A percentile compares a stretch with the other conserved stretches of the same genome.
Conservation (phyloP, 2,888 invertebrate genomes). For the Dryococelus australis region DNA sequence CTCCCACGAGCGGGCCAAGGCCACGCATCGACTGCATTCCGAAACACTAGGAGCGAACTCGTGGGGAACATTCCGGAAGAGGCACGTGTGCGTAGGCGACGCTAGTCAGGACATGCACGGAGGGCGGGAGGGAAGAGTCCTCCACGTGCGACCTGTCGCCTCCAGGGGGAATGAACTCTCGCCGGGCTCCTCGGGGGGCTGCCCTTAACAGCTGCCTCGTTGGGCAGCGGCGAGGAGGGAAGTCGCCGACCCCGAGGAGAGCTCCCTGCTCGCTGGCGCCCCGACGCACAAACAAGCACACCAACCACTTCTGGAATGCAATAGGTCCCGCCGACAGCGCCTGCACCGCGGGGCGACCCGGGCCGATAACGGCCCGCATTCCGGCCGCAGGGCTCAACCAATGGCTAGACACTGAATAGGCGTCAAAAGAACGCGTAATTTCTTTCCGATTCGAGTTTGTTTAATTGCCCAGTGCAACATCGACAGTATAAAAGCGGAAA, state of each 20-base stretch:
- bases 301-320: not conserved
- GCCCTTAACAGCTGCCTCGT: conserved; percentile 16
- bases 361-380: not conserved
- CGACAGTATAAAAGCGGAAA: too few species aligned
- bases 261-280: conserved; percentile 27
- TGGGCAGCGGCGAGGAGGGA: not conserved
- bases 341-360: not conserved
- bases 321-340: conserved; percentile 18
- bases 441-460: too few species aligned
- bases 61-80: conserved; percentile 6
- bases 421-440: too few species aligned
- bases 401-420: too few species aligned
- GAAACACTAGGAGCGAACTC: not conserved
- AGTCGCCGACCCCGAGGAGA: conserved; percentile 13
- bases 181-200: too few species aligned
- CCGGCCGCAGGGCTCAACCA: too few species aligned
- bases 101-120: not conserved
- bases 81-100: not conserved
- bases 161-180: conserved; percentile 6
- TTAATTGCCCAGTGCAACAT: too few species aligned
- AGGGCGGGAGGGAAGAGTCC: conserved; percentile 3
- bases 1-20: not conserved
- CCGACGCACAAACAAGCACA: not conserved
- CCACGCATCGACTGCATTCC: not conserved
- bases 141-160: conserved; percentile 16